Base-by-base conservation (phyloP, 2,888 invertebrate genomes). In the Gymnocheta viridis region DNA sequence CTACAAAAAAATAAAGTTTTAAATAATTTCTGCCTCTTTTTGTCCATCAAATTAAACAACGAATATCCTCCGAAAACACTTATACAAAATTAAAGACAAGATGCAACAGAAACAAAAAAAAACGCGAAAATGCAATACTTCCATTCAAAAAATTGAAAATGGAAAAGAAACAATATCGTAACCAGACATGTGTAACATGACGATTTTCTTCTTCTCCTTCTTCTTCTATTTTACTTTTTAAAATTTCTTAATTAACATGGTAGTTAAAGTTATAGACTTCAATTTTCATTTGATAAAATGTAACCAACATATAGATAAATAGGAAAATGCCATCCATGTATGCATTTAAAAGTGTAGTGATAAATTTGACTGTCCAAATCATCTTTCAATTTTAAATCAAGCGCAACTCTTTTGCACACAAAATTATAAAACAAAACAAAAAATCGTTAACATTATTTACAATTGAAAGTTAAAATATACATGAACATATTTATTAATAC, bases 301-400 rank as follows among this genome's bases (percentile, higher is more conserved):
- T 7, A 32, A 44, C 22, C 62, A 27, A 60, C 24, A 58, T 7
- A 29, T 29, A n/a, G n/a, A n/a, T n/a, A n/a, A 77, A 62, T 49
- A 29, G 29, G 14, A 64, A 64, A 82, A 66, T 56, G 27, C 67
- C 47, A 29, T 72, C 10, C 17, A 62, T 24, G 19, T 32, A 58
- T 47, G 56, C 32, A 32, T 72, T 72, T 38, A 72, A 72, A 83
- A 83, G 49, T 79, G 64, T 64, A 70, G 64, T 84, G 84, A 84
- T 84, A 84, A 84, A 84, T 84, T 81, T 84, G 77, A 77, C 67
- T 73, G 84, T 80, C 81, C 81, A 84, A 84, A 84, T 78, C 84
- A 84, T 84, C 84, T 84, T 81, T 84, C 72, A 78, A 69, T 56
- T 81, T 84, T 49, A 81, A 84, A 84, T 84, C 84, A 84, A 84